These are phyloP conservation scores for Sphyrna mokarran DNA, from an alignment of 2,113 vertebrate genomes.

Conservation along the genomic window DNA sequence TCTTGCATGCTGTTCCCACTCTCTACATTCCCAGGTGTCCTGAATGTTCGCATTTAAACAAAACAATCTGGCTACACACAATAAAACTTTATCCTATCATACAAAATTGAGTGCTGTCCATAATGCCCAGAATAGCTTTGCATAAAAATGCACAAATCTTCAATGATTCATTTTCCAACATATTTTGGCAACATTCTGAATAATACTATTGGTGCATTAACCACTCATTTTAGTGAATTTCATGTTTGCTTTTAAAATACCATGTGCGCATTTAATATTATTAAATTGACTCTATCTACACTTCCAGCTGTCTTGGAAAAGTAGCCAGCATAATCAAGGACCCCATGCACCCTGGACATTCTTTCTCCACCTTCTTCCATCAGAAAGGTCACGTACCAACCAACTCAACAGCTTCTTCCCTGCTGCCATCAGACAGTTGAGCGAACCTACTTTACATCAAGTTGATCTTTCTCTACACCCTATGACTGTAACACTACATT, in stretches of 20 bases:
- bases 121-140: background rate
- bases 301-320: too few relatives aligned
- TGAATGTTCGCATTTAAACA: background rate
- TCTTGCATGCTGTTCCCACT: background rate
- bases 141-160: background rate
- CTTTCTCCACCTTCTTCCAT: too few relatives aligned
- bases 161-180: background rate
- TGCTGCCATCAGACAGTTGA: too few relatives aligned
- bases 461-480: too few relatives aligned
- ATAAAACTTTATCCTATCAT: background rate
- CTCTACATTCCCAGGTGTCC: background rate
- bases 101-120: background rate
- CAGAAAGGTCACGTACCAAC: too few relatives aligned
- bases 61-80: background rate
- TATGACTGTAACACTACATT: too few relatives aligned
- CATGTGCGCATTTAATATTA: too few relatives aligned
- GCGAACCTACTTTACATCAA: too few relatives aligned
- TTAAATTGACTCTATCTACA: too few relatives aligned
- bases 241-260: background rate
- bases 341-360: too few relatives aligned
- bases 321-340: too few relatives aligned
- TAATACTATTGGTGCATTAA: background rate
- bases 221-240: background rate
- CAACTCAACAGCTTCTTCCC: too few relatives aligned
- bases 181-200: background rate